Conservation (phyloP, 2,797 vertebrate species). For the Rhinoraja longicauda region DNA sequence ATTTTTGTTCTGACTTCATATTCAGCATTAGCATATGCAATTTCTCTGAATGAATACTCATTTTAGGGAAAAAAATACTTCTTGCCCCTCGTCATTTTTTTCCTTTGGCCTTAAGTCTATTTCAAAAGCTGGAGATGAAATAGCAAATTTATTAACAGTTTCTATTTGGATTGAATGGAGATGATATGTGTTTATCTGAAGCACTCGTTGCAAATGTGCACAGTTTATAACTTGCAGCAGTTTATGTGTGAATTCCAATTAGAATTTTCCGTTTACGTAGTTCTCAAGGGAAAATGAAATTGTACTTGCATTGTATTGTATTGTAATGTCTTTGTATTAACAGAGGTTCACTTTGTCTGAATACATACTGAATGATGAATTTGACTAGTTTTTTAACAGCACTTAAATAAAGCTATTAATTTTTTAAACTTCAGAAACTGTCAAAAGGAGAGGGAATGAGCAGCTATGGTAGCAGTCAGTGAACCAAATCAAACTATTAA, state of each 20-base stretch:
- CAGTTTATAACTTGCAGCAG: background rate
- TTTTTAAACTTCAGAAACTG: background rate
- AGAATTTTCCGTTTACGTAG: background rate
- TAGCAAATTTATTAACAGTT: background rate
- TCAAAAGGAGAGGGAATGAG: background rate
- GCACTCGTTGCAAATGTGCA: background rate
- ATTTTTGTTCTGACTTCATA: background rate
- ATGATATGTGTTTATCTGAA: background rate
- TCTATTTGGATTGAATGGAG: background rate
- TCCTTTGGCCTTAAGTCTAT: background rate
- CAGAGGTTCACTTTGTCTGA: background rate
- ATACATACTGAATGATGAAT: background rate
- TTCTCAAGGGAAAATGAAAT: background rate
- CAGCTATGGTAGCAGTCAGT: background rate
- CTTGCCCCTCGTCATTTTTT: background rate
- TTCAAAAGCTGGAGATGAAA: background rate
- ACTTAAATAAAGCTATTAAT: conserved; percentile 6
- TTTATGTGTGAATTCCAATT: background rate
- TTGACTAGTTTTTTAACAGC: background rate
- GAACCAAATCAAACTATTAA: background rate
- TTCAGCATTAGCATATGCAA: background rate
- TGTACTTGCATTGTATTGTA: background rate
- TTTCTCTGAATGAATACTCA: background rate
- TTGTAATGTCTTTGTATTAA: background rate
- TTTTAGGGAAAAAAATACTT: background rate